Conservation (phyloP, 2,797 vertebrate genomes). For the Brachyalestes nurse region DNA sequence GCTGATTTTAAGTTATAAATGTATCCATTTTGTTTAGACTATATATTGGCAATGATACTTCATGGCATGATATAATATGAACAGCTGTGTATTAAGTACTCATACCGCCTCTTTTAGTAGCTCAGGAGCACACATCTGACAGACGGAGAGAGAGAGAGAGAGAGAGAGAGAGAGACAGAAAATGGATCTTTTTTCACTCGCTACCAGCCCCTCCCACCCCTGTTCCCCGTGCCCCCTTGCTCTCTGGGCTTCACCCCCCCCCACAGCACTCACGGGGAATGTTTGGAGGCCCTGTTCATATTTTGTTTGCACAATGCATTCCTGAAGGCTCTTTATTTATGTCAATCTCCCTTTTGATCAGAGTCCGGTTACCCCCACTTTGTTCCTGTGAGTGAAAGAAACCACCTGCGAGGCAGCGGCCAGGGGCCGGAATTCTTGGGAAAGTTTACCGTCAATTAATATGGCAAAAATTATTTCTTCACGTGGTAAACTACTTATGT, state of each 20-base stretch:
- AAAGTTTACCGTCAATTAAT: slow-evolving; percentile 95
- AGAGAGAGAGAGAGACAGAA: slow-evolving; percentile 26
- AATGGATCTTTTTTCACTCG: slow-evolving; percentile 41
- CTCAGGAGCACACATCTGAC: slow-evolving; percentile 12
- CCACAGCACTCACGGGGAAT: slow-evolving; percentile 71
- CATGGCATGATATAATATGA: neutral
- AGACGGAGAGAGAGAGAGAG: slow-evolving; percentile 21
- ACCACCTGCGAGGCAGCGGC: slow-evolving; percentile 88
- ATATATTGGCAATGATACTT: neutral
- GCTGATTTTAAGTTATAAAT: neutral
- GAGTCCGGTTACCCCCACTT: slow-evolving; percentile 79
- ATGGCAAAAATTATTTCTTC: slow-evolving; percentile 90
- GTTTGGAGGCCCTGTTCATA: slow-evolving; percentile 81
- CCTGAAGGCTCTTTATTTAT: slow-evolving; percentile 87
- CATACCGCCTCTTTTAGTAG: neutral
- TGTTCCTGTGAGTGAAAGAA: slow-evolving; percentile 88
- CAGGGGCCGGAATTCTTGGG: slow-evolving; percentile 80
- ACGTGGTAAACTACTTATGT: slow-evolving; percentile 91
- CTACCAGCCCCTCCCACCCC: slow-evolving; percentile 37
- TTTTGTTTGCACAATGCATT: slow-evolving; percentile 86
- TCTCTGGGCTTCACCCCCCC: slow-evolving; percentile 22
- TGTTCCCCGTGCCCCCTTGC: slow-evolving; percentile 37
- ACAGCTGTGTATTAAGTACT: slow-evolving; percentile 40
- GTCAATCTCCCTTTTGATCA: slow-evolving; percentile 83
- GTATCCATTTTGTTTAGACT: neutral